Base-by-base conservation (phyloP, 2,797 vertebrate genomes). In the Poeciliopsis turneri region DNA sequence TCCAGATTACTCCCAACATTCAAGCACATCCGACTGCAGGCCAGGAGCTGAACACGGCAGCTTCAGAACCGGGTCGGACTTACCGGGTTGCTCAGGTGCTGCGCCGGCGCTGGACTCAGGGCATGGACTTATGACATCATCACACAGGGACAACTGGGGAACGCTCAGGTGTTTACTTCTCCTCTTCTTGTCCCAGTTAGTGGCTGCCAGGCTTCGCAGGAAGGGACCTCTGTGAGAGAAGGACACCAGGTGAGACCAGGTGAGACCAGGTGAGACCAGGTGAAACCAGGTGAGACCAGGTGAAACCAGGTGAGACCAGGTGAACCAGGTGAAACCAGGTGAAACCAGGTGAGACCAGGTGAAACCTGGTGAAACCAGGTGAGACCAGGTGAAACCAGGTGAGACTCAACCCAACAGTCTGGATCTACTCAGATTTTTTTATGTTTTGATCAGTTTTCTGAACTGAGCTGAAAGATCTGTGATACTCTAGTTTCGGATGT, bases 131-230 rank as follows among this genome's bases (percentile, higher is more conserved):
- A 76, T 68, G 79, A 83, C 20, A 33, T 90, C 90, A 69, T 89
- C 88, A 64, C 66, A 75, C 0, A 74, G 71, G 49, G 76, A 59
- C 74, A 5, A 64, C 9, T 64, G 51, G 16, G 76, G 4, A 57
- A 76, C 61, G 16, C 46, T 72, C 0, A 75, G 70, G 5, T 83
- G 11, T 80, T 88, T 88, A 18, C 81, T 96, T 4, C 90, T 84
- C 10, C 75, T 92, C 74, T 95, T 97, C 77, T 96, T 97, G 87
- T 97, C 96, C 87, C 95, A 95, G 85, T 99, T 96, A 0, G 96
- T 93, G 5, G 93, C 97, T 0, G 95, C 97, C 82, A 99, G 93
- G 85, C 92, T 97, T 85, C 96, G 96, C 91, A 99, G 92, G 93
- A 98, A 99, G 33, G 93, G 86, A 88, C 94, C 96, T 98, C 98